Evolutionary conservation across 1,140 invertebrate species (phyloP).

Genomic region (Schmidtea mediterranea): DNA sequence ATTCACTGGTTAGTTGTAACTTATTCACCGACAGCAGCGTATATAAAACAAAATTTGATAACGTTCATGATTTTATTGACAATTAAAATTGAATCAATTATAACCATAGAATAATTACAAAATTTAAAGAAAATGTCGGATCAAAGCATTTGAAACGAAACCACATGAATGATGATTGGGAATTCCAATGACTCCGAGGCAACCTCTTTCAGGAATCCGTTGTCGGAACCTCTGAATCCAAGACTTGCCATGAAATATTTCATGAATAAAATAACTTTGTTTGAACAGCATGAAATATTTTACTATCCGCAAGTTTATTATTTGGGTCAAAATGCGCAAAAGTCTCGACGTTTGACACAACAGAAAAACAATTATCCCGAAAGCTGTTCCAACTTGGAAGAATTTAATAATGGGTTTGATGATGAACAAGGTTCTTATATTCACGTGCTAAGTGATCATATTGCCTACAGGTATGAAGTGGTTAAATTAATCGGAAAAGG

Average conservation of each 20-base stretch:
- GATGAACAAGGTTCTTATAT: slow-evolving; percentile 87
- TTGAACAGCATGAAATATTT: slow-evolving; percentile 58
- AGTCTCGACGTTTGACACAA: slow-evolving; percentile 30
- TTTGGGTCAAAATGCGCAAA: slow-evolving; percentile 77
- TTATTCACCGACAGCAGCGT: too few relatives aligned
- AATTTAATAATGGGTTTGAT: slow-evolving; percentile 67
- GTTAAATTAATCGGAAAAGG: slow-evolving; percentile 79
- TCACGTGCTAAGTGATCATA: slow-evolving; percentile 79
- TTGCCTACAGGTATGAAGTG: slow-evolving; percentile 77
- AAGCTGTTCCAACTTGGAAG: slow-evolving; percentile 34
- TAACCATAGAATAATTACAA: too few relatives aligned
- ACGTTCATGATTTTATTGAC: too few relatives aligned
- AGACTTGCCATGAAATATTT: slow-evolving; percentile 44
- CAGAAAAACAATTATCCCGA: too few relatives aligned
- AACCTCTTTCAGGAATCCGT: too few relatives aligned
- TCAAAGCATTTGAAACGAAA: too few relatives aligned
- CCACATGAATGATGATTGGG: not conserved
- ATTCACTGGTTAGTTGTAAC: too few relatives aligned
- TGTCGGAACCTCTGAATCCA: not conserved
- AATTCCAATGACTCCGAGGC: too few relatives aligned
- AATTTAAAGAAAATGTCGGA: too few relatives aligned
- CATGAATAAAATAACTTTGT: slow-evolving; percentile 57
- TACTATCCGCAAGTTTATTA: slow-evolving; percentile 65
- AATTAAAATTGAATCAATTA: too few relatives aligned
- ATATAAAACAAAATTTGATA: too few relatives aligned